Base-by-base conservation (phyloP, 2,797 vertebrate species). In the Lagorchestes hirsutus region DNA sequence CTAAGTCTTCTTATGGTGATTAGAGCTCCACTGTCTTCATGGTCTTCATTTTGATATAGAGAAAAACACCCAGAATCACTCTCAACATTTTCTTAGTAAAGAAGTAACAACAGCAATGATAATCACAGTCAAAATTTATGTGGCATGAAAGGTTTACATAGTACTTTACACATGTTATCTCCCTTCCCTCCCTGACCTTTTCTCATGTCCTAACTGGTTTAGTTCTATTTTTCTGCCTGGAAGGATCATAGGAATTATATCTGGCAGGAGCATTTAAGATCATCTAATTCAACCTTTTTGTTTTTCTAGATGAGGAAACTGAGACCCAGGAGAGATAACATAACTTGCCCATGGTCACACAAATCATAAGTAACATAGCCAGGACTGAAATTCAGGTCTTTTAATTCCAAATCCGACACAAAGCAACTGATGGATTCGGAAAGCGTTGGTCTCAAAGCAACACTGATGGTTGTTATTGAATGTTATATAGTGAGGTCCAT, bases 1-100 rank as follows among this genome's bases (percentile, higher is more conserved):
- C 56, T 92, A 87, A 91, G 92, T 92, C 90, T 91, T 54, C 93
- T 92, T 46, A 13, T 58, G 18, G 14, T 57, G 87, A 92, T 31
- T 92, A 18, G 55, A 82, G 8, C 40, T 82, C 40, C 62, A 18
- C 62, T n/a, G 14, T 18, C 34, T 82, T 74, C 67, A 74, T 40
- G n/a, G 40, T 9, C 67, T 40, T 46, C n/a, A 46, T 18, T 82
- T 82, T 82, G 40, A 46, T 24, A 11, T 46, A 82, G 40, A 82
- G 40, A 18, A 82, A 82, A 82, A 40, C 18, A 82, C n/a, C 18
- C n/a, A 82, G 31, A 67, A 24, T 13, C 2, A 24, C 22, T 46
- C 74, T 27, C 29, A 24, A 82, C 40, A 46, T 46, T 82, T 82
- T 22, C 8, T 11, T 82, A 82, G 24, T 82, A 82, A 82, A 46